Evolutionary conservation across 2,797 vertebrate genomes (phyloP).

Genomic region (Mus minutoides): DNA sequence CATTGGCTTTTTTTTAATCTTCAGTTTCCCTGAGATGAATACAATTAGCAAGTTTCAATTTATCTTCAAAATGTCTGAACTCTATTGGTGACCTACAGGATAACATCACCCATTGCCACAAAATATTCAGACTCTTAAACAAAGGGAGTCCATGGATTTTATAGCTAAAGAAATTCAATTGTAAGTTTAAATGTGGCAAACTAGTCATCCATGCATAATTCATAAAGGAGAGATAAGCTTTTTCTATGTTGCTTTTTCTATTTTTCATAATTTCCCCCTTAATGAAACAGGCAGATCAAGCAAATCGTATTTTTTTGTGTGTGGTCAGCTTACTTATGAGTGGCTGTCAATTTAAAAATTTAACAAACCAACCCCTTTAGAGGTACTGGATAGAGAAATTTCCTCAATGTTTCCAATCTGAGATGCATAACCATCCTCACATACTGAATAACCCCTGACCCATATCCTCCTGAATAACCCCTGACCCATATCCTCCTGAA

Average conservation of each 20-base stretch:
- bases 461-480: constrained; percentile 71
- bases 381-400: not conserved
- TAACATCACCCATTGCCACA: constrained; percentile 29
- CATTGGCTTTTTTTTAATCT: constrained; percentile 84
- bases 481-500: constrained; percentile 57
- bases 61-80: constrained; percentile 85
- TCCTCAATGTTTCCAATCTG: constrained; percentile 57
- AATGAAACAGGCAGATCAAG: constrained; percentile 77
- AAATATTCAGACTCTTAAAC: constrained; percentile 76
- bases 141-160: constrained; percentile 81
- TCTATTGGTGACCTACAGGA: constrained; percentile 85
- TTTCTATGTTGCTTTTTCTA: constrained; percentile 62
- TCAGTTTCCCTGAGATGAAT: constrained; percentile 84
- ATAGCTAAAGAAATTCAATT: constrained; percentile 85
- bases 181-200: constrained; percentile 82
- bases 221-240: constrained; percentile 82
- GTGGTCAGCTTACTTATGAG: not conserved
- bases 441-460: constrained; percentile 64
- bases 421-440: constrained; percentile 16
- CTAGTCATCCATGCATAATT: constrained; percentile 79
- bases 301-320: constrained; percentile 5
- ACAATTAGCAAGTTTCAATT: constrained; percentile 87
- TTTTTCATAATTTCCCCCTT: constrained; percentile 77
- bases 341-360: constrained; percentile 24
- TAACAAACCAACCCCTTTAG: not conserved